Conservation (phyloP, 2,797 vertebrate genomes). For the Helicolenus hilgendorfi region DNA sequence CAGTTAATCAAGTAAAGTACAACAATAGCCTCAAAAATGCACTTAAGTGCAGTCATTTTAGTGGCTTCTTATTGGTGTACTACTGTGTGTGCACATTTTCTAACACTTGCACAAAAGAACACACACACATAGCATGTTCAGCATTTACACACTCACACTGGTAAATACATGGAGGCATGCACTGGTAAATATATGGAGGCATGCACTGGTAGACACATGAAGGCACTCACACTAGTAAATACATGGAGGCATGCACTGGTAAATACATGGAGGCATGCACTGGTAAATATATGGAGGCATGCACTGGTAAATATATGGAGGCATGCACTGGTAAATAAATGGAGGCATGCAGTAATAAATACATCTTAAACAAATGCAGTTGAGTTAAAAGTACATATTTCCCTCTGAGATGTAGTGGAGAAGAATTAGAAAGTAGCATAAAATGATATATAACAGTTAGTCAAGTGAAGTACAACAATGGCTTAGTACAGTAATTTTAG, state of each 20-base stretch:
- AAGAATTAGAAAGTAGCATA: neutral
- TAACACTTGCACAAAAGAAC: neutral
- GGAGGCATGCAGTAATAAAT: too few relatives aligned
- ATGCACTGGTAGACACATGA: too few relatives aligned
- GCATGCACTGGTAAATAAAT: too few relatives aligned
- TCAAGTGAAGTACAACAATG: neutral
- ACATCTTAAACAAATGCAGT: neutral
- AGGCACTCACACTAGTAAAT: neutral
- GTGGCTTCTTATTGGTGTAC: neutral
- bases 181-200: too few relatives aligned
- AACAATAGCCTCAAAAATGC: neutral
- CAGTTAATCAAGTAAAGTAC: neutral
- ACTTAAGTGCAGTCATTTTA: too few relatives aligned
- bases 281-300: too few relatives aligned
- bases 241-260: neutral
- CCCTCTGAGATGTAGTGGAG: neutral
- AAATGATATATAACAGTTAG: neutral
- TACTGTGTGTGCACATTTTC: neutral
- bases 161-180: too few relatives aligned
- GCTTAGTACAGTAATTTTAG: neutral
- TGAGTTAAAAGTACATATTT: neutral
- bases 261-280: too few relatives aligned
- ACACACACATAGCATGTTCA: too few relatives aligned
- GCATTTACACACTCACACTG: neutral
- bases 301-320: too few relatives aligned